Evolutionary conservation across 2,888 invertebrate species (phyloP), one percentile per base, ranked within the genome.

Genomic region (Morpho achilles): DNA sequence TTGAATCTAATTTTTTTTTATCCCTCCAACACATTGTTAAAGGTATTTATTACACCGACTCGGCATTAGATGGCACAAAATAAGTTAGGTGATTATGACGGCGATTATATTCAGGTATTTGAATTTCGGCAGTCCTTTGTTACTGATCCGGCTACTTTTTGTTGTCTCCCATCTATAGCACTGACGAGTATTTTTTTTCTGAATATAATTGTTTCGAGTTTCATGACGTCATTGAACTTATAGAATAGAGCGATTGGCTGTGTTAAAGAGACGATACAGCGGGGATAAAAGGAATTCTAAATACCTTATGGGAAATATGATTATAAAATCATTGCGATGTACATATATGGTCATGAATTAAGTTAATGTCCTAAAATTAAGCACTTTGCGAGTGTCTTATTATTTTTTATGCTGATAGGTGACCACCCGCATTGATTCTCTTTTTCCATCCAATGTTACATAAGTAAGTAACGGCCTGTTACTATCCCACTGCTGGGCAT

Each of bases 61-160:
- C 50, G 52, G 61, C 58, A 59, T 61, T 64, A 64, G 53, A 57
- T 62, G 54, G 55, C 56, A 59, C 23, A 63, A 59, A 63, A 61
- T 50, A 53, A 61, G 58, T 53, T 57, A 55, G 62, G 57, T 56
- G 53, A 59, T 62, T 60, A 65, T 64, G 64, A 61, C 43, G 32
- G 45, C 58, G 60, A 65, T 64, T 62, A 60, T 46, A 55, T 62
- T 59, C 56, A 61, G 60, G 49, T 61, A 63, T 67, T 67, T 67
- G 62, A 64, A 63, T 65, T 63, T 62, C 61, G 62, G 62, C 63
- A 61, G 61, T 59, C 61, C 67, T 60, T 65, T 67, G 64, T 67
- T 65, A 64, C 58, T 65, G 59, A 64, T 63, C 63, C 58, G 60
- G 42, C 56, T 45, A 58, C 50, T 66, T 67, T 67, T 67, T 64